phyloP scores from a whole-genome alignment of 2,113 vertebrate species.

The Telmatochromis bifrenatus region DNA sequence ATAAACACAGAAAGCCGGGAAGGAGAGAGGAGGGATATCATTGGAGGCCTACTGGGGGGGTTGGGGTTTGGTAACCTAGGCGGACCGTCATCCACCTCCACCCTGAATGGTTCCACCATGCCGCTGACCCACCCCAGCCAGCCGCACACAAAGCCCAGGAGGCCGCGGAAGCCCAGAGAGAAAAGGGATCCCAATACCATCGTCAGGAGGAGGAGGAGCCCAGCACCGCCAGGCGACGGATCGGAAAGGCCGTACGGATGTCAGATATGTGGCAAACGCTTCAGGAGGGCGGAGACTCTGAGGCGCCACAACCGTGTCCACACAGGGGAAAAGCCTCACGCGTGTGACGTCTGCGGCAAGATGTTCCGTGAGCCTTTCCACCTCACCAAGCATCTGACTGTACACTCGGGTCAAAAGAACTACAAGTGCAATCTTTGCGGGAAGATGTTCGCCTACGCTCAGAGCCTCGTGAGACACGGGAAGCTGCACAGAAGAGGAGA shows the following conservation, averaged over 20 bases:
- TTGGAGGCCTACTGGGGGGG: slow-evolving; percentile 71
- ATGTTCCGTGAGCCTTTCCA: slow-evolving; percentile 76
- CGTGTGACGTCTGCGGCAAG: slow-evolving; percentile 74
- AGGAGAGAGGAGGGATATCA: slow-evolving; percentile 72
- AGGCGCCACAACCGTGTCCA: slow-evolving; percentile 68
- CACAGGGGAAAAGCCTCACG: slow-evolving; percentile 68
- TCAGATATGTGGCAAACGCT: slow-evolving; percentile 77
- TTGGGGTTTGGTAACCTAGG: slow-evolving; percentile 69
- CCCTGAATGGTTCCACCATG: slow-evolving; percentile 68
- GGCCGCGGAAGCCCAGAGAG: slow-evolving; percentile 68
- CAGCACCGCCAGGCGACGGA: slow-evolving; percentile 46
- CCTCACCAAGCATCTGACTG: slow-evolving; percentile 72
- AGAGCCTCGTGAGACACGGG: slow-evolving; percentile 74
- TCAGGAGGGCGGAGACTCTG: slow-evolving; percentile 63
- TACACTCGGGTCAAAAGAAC: slow-evolving; percentile 77
- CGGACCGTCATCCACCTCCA: slow-evolving; percentile 58
- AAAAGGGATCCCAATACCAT: slow-evolving; percentile 61
- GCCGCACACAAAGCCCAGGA: slow-evolving; percentile 58
- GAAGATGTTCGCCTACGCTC: slow-evolving; percentile 76
- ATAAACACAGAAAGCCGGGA: slow-evolving; percentile 62
- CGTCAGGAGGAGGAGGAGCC: slow-evolving; percentile 58
- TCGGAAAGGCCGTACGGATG: slow-evolving; percentile 84
- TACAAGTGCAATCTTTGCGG: slow-evolving; percentile 76
- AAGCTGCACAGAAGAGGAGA: slow-evolving; percentile 71
- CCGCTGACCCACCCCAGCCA: slow-evolving; percentile 68